These are phyloP conservation scores for Planococcus citri DNA, from an alignment of 1,140 invertebrate species.

Conservation along the genomic window DNA sequence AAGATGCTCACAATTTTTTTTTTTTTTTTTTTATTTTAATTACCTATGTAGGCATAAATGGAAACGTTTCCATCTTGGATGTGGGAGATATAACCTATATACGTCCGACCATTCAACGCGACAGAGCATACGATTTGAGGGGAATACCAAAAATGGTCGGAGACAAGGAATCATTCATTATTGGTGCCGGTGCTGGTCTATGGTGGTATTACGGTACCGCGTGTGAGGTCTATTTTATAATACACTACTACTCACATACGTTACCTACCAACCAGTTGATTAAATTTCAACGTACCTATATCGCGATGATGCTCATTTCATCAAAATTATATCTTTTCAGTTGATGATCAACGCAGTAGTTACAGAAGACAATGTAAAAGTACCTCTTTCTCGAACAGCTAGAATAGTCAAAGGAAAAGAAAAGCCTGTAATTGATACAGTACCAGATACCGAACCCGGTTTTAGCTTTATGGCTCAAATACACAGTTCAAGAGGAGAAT, in stretches of 20 bases:
- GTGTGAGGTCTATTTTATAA: constrained; percentile 50
- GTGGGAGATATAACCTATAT: constrained; percentile 72
- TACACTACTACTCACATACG: no score
- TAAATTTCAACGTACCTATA: no score
- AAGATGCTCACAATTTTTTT: background rate
- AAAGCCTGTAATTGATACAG: constrained; percentile 38
- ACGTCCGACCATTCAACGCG: constrained; percentile 54
- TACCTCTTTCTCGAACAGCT: constrained; percentile 32
- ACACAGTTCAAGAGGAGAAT: constrained; percentile 60
- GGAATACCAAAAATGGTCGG: constrained; percentile 39
- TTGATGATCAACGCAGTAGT: background rate
- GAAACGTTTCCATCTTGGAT: constrained; percentile 61
- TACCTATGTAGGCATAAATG: constrained; percentile 62
- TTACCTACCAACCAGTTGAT: no score
- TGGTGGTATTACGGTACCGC: constrained; percentile 60
- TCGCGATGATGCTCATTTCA: no score
- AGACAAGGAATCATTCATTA: constrained; percentile 48
- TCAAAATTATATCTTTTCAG: background rate
- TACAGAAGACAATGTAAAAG: constrained; percentile 35
- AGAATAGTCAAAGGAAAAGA: background rate
- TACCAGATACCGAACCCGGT: constrained; percentile 51
- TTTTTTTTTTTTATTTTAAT: background rate
- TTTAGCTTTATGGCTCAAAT: constrained; percentile 71
- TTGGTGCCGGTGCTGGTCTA: constrained; percentile 84
- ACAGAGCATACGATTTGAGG: constrained; percentile 69